Percentiles rank a stretch among this genome's conserved stretches.
Conservation (phyloP, 2,797 vertebrate genomes). For the Somateria mollissima region DNA sequence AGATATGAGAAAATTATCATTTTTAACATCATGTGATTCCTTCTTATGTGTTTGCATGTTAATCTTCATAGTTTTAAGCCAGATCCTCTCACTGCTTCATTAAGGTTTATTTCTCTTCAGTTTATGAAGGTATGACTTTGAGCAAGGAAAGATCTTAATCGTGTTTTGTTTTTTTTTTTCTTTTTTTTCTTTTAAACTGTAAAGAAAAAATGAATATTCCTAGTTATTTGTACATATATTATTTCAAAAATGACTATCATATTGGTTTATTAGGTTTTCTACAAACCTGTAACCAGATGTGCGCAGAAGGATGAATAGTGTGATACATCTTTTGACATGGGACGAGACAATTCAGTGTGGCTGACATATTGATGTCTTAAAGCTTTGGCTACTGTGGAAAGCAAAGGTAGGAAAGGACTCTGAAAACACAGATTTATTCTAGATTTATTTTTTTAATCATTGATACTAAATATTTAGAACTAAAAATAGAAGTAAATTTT, state of each 20-base stretch:
- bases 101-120: background rate
- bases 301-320: constrained; percentile 77
- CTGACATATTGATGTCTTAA: constrained; percentile 78
- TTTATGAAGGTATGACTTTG: background rate
- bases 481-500: background rate
- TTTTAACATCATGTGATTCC: background rate
- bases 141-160: background rate
- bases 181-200: background rate
- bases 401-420: constrained; percentile 72
- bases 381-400: constrained; percentile 85
- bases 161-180: background rate
- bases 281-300: constrained; percentile 77
- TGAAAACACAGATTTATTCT: background rate
- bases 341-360: constrained; percentile 83
- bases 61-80: background rate
- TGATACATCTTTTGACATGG: constrained; percentile 77
- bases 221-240: background rate
- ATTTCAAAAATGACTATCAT: background rate
- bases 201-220: background rate
- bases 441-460: background rate
- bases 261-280: constrained; percentile 69
- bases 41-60: background rate
- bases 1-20: background rate
- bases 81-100: background rate
- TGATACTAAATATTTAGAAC: background rate